Evolutionary conservation across 2,113 vertebrate species (phyloP), one percentile per base, ranked within the genome.

Genomic region (Platycercus adscitus): DNA sequence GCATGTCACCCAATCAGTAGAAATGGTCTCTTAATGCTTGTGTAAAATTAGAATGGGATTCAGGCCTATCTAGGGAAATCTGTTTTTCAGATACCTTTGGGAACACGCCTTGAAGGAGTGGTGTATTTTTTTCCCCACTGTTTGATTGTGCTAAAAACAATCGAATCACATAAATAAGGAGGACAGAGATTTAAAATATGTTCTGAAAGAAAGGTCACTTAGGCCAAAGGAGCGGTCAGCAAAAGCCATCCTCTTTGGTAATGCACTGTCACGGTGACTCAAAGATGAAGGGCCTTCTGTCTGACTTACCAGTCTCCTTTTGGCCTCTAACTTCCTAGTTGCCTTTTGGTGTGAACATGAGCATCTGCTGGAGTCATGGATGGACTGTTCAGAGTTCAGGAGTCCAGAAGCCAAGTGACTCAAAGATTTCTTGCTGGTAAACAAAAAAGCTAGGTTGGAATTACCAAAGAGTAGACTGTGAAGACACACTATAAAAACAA

Each of bases 31-130:
- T 95, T 96, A 95, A 91, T 66, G 94, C 65, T 81, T 88, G 81
- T 96, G 95, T 95, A 96, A 97, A 97, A 97, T 97, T 96, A 97
- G 95, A 96, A 80, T 96, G 91, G 95, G 95, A 89, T 88, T 96
- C 91, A 82, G 91, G 61, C 81, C 96, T 95, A 16, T 85, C 97
- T 94, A 80, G 97, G 97, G 96, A 97, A 95, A 97, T 97, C 83
- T 96, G 3, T 82, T 94, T 89, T 85, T 93, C 89, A 68, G 70
- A 72, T 97, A 73, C 95, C 94, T 94, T 95, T 73, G 94, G 92
- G 96, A 97, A 81, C 29, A 35, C 5, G 8, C 44, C 41, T 13
- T 77, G 81, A 76, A 79, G 39, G 61, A 60, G 43, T 76, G 79
- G 69, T 70, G 52, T 71, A 81, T 76, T 18, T 83, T 93, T 93